phyloP scores from a whole-genome alignment of 1,140 invertebrate species.

The Himalopsyche phryganea region DNA sequence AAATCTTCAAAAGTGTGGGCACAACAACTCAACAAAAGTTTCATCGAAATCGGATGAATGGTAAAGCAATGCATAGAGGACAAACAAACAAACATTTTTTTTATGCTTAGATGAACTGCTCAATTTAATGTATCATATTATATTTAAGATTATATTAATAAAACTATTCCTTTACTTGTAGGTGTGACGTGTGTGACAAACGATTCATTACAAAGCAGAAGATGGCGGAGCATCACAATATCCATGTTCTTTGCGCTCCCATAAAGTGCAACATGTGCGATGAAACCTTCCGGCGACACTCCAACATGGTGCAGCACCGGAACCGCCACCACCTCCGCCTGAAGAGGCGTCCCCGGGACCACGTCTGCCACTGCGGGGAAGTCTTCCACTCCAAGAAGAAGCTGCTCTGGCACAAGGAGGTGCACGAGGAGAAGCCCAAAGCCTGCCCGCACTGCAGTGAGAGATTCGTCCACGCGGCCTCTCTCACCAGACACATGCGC shows the following conservation, averaged over 20 bases:
- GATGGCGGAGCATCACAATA: conserved; percentile 73
- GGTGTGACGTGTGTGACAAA: conserved; percentile 76
- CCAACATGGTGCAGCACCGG: conserved; percentile 81
- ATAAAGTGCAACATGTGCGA: conserved; percentile 78
- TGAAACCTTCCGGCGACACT: conserved; percentile 78
- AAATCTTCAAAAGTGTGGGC: too few species aligned
- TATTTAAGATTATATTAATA: too few species aligned
- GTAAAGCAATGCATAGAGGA: too few species aligned
- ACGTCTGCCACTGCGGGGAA: conserved; percentile 76
- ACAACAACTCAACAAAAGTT: too few species aligned
- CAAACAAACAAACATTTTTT: too few species aligned
- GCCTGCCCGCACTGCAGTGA: conserved; percentile 79
- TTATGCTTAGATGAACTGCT: too few species aligned
- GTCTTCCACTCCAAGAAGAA: conserved; percentile 79
- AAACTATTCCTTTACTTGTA: too few species aligned
- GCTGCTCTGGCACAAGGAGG: conserved; percentile 80
- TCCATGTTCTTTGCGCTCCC: conserved; percentile 74
- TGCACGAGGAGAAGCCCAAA: conserved; percentile 77
- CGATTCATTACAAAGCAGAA: conserved; percentile 77
- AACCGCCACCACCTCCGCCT: conserved; percentile 65
- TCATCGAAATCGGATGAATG: too few species aligned
- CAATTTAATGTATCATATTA: too few species aligned
- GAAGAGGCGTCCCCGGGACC: conserved; percentile 62
- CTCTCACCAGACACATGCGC: conserved; percentile 78
- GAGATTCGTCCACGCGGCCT: conserved; percentile 77